Evolutionary conservation across 1,140 invertebrate species (phyloP), one percentile per base, ranked within the genome.

Genomic region (Drosophila sp.): DNA sequence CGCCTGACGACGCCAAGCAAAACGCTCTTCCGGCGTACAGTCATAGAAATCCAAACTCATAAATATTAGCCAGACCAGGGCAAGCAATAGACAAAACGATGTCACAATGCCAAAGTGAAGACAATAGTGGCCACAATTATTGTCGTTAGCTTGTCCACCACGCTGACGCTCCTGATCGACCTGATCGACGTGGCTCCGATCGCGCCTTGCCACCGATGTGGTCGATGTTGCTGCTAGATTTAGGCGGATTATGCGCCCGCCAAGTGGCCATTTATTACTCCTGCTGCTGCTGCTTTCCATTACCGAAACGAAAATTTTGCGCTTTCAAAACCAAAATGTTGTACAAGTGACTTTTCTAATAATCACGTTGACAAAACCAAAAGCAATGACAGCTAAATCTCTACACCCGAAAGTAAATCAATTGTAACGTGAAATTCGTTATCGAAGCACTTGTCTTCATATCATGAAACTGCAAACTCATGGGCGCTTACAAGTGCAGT

Each of bases 51-150:
- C 44, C 7, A 38, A 0, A 33, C 41, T 40, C 7, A 64, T 2
- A 30, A 67, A 61, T 8, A 77, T 23, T 2, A 62, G 35, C 66
- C 76, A 86, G 1, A 86, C 6, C 0, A 85, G n/a, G 3, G 67
- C 69, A 17, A 83, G 2, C 2, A 76, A 60, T 0, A 78, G 57
- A n/a, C 41, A 57, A 27, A 76, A 25, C 47, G 70, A 4, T 3
- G n/a, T 5, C 10, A 65, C 66, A 41, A 65, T n/a, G 1, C 35
- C 50, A 25, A 58, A 41, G 10, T 76, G 66, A 10, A 63, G 35
- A 3, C 40, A 63, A 3, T 23, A 27, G 27, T 60, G 29, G 6
- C 23, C 10, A 4, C 47, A 58, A 25, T 60, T 57, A 4, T 54
- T 54, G 32, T 47, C 23, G 8, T 23, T 11, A 1, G 32, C 17